These are phyloP conservation scores for Phortica magna DNA, from an alignment of 2,888 invertebrate genomes.

Conservation along the genomic window DNA sequence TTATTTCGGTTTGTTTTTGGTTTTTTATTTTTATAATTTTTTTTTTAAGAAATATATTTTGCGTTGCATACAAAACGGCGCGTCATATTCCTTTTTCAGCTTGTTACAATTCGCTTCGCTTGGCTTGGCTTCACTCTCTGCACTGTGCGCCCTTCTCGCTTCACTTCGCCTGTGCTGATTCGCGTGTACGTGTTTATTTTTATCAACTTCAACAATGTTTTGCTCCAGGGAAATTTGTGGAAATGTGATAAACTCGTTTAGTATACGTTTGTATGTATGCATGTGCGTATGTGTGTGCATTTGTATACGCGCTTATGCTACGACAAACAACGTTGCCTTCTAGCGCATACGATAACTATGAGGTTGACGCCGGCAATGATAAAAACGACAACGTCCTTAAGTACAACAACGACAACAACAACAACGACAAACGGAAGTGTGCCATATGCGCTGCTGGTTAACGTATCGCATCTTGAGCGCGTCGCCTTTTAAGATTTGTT, in stretches of 20 bases:
- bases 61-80: slow-evolving; percentile 6
- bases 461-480: slow-evolving; percentile 25
- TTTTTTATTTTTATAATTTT: not conserved
- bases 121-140: no score
- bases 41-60: slow-evolving; percentile 3
- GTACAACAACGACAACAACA: slow-evolving; percentile 2
- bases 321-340: slow-evolving; percentile 17
- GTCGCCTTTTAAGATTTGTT: slow-evolving; percentile 23
- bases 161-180: slow-evolving; percentile 49
- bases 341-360: slow-evolving; percentile 1
- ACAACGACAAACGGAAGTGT: slow-evolving; percentile 19
- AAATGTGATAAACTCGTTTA: slow-evolving; percentile 58
- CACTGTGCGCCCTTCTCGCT: not conserved
- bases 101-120: not conserved
- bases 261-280: slow-evolving; percentile 43
- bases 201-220: slow-evolving; percentile 67
- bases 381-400: not conserved
- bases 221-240: slow-evolving; percentile 53
- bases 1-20: not conserved
- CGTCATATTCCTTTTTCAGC: not conserved
- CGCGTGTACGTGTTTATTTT: slow-evolving; percentile 67
- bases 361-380: not conserved
- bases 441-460: slow-evolving; percentile 33
- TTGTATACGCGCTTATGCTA: slow-evolving; percentile 39
- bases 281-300: slow-evolving; percentile 40